Evolutionary conservation across 2,888 invertebrate species (phyloP).

Genomic region (Hirtodrosophila histrioides): DNA sequence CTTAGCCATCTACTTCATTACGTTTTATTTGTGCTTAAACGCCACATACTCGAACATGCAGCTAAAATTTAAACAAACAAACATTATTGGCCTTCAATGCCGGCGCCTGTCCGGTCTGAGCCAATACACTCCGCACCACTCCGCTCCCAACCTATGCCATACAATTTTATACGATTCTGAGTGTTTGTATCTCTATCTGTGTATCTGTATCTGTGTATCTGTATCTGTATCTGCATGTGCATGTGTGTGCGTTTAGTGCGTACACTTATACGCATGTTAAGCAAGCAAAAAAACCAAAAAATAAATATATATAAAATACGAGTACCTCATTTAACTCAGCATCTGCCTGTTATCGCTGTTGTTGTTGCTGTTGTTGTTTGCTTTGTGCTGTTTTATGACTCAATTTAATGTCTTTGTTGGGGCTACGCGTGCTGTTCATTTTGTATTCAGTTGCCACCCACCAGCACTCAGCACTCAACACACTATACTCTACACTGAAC

Average conservation of each 20-base stretch:
- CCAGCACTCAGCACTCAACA: conserved; percentile 15
- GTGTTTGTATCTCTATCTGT: conserved; percentile 40
- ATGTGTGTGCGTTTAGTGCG: conserved; percentile 29
- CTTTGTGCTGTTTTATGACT: conserved; percentile 68
- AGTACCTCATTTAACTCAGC: conserved; percentile 66
- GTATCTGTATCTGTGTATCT: conserved; percentile 2
- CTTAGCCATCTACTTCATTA: conserved; percentile 70
- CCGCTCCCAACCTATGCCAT: conserved; percentile 16
- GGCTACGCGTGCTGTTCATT: conserved; percentile 58
- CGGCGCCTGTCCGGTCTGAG: conserved; percentile 42
- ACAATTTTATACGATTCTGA: conserved; percentile 17
- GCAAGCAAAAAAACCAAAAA: conserved; percentile 27
- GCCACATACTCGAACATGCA: conserved; percentile 30
- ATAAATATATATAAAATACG: conserved; percentile 35
- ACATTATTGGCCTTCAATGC: conserved; percentile 71
- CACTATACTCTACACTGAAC: conserved; percentile 15
- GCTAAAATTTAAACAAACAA: conserved; percentile 72
- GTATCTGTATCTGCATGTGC: conserved; percentile 25
- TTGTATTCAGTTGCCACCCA: conserved; percentile 59
- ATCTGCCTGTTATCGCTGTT: conserved; percentile 58
- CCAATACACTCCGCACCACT: neutral
- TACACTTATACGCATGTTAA: conserved; percentile 65
- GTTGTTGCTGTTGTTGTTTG: conserved; percentile 32
- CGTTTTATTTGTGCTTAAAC: conserved; percentile 69
- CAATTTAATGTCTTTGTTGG: conserved; percentile 70